phyloP scores from a whole-genome alignment of 2,113 vertebrate genomes.

The Nanger granti region DNA sequence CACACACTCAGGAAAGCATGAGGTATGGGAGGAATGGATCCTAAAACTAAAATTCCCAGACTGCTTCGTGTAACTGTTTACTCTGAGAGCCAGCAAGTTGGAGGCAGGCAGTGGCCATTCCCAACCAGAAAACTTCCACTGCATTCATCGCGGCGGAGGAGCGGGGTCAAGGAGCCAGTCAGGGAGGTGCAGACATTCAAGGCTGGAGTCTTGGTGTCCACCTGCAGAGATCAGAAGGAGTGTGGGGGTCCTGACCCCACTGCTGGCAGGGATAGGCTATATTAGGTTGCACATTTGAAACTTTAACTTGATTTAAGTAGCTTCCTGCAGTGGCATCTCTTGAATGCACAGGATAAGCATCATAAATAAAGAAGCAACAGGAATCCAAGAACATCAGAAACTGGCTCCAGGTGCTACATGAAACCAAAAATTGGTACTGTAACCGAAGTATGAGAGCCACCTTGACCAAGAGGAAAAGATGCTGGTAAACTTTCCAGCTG shows the following conservation, averaged over 20 bases:
- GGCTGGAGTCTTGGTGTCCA: background rate
- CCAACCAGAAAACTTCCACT: background rate
- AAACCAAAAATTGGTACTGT: background rate
- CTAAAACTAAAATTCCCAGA: background rate
- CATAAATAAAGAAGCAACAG: conserved; percentile 69
- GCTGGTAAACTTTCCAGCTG: background rate
- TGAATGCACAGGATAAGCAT: background rate
- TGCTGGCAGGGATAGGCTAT: background rate
- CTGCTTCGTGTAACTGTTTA: background rate
- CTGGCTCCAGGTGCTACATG: background rate
- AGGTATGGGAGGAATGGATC: fast-evolving
- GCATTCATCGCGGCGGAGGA: fast-evolving
- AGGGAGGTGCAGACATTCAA: background rate
- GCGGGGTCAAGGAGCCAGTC: background rate
- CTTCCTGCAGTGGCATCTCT: background rate
- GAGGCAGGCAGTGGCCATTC: background rate
- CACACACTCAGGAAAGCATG: background rate
- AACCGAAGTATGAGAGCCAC: background rate
- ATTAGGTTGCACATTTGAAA: background rate
- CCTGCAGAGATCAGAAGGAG: background rate
- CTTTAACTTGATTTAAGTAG: background rate
- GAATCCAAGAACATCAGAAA: conserved; percentile 28
- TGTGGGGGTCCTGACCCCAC: fast-evolving
- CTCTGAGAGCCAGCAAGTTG: too few relatives aligned
- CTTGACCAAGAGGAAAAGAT: background rate